Conservation (phyloP, 2,797 vertebrate genomes). For the Pitangus sulphuratus region DNA sequence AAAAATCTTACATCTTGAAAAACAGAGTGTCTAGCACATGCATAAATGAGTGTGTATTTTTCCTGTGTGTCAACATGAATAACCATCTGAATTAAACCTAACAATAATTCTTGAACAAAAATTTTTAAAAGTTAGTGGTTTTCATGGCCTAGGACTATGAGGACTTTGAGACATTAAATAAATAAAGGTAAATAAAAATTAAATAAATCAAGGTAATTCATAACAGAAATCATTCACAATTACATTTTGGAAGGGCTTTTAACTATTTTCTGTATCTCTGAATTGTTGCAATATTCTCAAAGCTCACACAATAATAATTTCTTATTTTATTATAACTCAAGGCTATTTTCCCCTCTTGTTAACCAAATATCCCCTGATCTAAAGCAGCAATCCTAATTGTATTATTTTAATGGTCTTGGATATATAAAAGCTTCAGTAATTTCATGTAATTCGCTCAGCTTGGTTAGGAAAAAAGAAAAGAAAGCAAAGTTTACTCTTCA, state of each 20-base stretch:
- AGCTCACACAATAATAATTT: background rate
- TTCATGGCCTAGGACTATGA: background rate
- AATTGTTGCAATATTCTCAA: background rate
- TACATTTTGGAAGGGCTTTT: background rate
- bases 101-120: background rate
- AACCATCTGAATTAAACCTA: background rate
- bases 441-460: background rate
- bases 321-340: background rate
- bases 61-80: background rate
- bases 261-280: background rate
- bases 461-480: constrained; percentile 7
- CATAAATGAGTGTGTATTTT: fast-evolving
- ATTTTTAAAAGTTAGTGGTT: background rate
- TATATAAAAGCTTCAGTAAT: constrained; percentile 7
- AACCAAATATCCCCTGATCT: background rate
- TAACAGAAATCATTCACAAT: background rate
- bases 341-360: background rate
- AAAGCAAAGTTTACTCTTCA: background rate
- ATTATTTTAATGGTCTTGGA: background rate
- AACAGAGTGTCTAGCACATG: background rate
- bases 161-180: background rate
- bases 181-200: background rate
- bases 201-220: background rate
- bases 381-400: background rate
- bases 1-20: background rate